Percentiles rank a stretch among this genome's conserved stretches.
Conservation (phyloP, 2,797 vertebrate species). For the Halcyon badia region DNA sequence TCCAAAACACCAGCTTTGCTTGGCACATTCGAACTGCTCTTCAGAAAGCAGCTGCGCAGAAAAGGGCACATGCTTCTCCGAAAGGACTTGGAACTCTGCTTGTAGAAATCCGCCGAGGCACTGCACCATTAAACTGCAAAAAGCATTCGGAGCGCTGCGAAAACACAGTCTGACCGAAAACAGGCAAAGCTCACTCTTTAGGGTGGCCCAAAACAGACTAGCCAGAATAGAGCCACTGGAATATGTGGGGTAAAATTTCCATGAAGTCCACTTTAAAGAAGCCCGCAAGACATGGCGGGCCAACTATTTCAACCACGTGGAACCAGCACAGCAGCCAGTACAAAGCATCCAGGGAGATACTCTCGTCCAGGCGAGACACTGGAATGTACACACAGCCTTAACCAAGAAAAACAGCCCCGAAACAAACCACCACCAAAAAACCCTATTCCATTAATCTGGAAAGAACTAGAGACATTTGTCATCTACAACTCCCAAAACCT, state of each 20-base stretch:
- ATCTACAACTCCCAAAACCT: not conserved
- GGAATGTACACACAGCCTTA: not conserved
- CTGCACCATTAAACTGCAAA: not conserved
- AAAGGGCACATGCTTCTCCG: not conserved
- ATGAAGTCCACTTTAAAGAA: not conserved
- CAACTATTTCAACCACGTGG: not conserved
- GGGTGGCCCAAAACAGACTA: not conserved
- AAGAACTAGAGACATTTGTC: not conserved
- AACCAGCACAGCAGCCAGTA: not conserved
- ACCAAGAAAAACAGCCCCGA: not conserved
- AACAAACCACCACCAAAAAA: not conserved
- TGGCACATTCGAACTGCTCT: not conserved
- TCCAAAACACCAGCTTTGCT: not conserved
- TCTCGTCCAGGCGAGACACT: not conserved
- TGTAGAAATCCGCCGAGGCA: not conserved
- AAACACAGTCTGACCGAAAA: not conserved
- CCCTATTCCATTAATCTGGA: not conserved
- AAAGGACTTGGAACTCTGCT: not conserved
- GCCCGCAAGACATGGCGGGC: rapidly evolving
- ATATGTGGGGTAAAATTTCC: not conserved
- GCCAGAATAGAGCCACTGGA: not conserved
- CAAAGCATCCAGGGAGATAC: not conserved
- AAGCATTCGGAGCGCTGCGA: not conserved
- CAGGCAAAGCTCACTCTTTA: not conserved
- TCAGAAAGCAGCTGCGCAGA: not conserved